Conservation (phyloP, 2,888 invertebrate species). For the Mythimna loreyi region DNA sequence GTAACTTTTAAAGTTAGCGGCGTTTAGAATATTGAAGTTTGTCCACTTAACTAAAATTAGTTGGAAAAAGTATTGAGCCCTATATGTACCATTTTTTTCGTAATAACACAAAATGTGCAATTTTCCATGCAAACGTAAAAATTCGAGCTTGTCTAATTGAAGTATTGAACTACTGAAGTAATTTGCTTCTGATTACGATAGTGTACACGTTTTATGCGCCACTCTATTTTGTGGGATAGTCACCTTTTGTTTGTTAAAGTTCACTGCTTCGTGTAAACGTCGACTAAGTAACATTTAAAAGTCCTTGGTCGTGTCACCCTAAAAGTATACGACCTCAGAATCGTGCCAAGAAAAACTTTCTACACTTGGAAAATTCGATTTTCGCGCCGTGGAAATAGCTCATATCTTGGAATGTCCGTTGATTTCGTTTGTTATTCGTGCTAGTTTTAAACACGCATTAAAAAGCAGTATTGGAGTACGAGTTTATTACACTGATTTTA, state of each 20-base stretch:
- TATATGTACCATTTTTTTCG: neutral
- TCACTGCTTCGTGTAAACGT: constrained; percentile 12
- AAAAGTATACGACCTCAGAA: constrained; percentile 27
- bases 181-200: constrained; percentile 5
- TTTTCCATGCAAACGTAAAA: constrained; percentile 6
- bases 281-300: constrained; percentile 22
- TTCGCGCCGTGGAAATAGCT: constrained; percentile 5
- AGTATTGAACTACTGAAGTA: constrained; percentile 21
- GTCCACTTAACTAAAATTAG: no score
- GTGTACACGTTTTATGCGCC: neutral
- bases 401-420: constrained; percentile 2
- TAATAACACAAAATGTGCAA: neutral
- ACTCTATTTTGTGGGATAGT: neutral
- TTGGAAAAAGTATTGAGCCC: neutral
- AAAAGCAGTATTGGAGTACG: constrained; percentile 7
- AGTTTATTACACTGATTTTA: constrained; percentile 20
- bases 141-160: constrained; percentile 28
- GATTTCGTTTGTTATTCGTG: constrained; percentile 5
- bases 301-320: constrained; percentile 29
- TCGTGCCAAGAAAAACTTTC: constrained; percentile 22
- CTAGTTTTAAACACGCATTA: constrained; percentile 12
- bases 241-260: neutral
- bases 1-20: neutral
- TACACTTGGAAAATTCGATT: constrained; percentile 16
- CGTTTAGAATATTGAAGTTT: neutral